A percentile compares a stretch with the other conserved stretches of the same genome.
Evolutionary conservation across 2,888 invertebrate genomes (phyloP).

Genomic region (Falcaria lacertinaria): DNA sequence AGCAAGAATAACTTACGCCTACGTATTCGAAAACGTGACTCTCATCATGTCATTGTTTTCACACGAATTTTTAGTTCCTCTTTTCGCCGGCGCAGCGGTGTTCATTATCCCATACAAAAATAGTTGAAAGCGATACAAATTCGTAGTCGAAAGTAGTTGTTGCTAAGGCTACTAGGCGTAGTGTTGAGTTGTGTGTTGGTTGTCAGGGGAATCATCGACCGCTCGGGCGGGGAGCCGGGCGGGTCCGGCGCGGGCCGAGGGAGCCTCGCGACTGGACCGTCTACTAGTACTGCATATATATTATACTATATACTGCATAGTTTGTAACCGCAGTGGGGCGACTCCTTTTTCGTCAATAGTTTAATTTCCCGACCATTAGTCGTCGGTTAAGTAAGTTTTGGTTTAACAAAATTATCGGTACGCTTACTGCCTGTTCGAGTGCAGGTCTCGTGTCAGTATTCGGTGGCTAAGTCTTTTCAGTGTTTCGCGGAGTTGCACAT

Average conservation of each 20-base stretch:
- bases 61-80: too few species aligned
- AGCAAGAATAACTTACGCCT: too few species aligned
- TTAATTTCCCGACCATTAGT: slow-evolving; percentile 1
- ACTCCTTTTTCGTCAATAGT: slow-evolving; percentile 17
- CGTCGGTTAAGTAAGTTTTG: not conserved
- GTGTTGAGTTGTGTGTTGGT: not conserved
- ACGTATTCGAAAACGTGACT: too few species aligned
- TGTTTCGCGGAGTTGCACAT: not conserved
- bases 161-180: too few species aligned
- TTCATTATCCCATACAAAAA: too few species aligned
- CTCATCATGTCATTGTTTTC: too few species aligned
- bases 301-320: slow-evolving; percentile 57
- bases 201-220: slow-evolving; percentile 72
- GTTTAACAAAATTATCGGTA: not conserved
- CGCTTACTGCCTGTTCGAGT: not conserved
- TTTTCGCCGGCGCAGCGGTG: too few species aligned
- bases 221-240: slow-evolving; percentile 65
- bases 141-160: too few species aligned
- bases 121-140: too few species aligned
- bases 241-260: slow-evolving; percentile 32
- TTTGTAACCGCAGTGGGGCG: slow-evolving; percentile 46
- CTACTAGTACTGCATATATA: slow-evolving; percentile 57
- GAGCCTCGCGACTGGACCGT: slow-evolving; percentile 36
- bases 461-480: not conserved
- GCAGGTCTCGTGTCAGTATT: slow-evolving; percentile 1